A percentile compares a stretch with the other conserved stretches of the same genome.
These are phyloP conservation scores for Phaonia tiefii DNA, from an alignment of 2,888 invertebrate genomes.

Conservation along the genomic window DNA sequence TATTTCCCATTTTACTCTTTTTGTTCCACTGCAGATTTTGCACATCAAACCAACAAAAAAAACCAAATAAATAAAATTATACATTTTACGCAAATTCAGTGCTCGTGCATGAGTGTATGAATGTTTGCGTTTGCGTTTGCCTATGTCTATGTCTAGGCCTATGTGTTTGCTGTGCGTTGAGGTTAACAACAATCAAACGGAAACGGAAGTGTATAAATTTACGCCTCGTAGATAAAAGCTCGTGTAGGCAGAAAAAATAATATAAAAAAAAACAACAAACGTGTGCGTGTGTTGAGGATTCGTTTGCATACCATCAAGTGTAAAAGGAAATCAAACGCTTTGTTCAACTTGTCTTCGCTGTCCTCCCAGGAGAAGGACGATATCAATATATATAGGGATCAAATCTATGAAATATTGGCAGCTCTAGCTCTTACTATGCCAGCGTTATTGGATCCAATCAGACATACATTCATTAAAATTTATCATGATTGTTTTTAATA, in stretches of 20 bases:
- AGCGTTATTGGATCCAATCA: slow-evolving; percentile 41
- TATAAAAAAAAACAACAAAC: not conserved
- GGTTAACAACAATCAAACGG: slow-evolving; percentile 36
- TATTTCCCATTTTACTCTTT: too few species aligned
- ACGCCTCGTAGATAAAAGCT: slow-evolving; percentile 53
- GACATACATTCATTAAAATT: slow-evolving; percentile 45
- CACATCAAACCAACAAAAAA: slow-evolving; percentile 1
- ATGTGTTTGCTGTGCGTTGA: slow-evolving; percentile 2
- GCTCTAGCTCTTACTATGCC: not conserved
- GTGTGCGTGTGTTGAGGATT: not conserved
- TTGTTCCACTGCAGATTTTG: slow-evolving; percentile 24
- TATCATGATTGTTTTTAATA: slow-evolving; percentile 51
- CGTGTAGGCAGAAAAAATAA: too few species aligned
- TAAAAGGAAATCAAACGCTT: not conserved
- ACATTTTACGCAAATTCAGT: slow-evolving; percentile 30
- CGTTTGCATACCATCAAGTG: not conserved
- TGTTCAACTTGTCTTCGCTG: not conserved
- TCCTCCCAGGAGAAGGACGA: not conserved
- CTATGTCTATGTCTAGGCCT: too few species aligned
- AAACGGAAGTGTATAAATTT: slow-evolving; percentile 68
- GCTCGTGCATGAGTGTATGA: slow-evolving; percentile 8
- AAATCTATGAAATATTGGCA: not conserved
- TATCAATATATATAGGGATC: not conserved
- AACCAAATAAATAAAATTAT: slow-evolving; percentile 38
- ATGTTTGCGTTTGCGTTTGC: not conserved